These are phyloP conservation scores for Simalia tracyae DNA, from an alignment of 2,797 vertebrate species.

Conservation along the genomic window DNA sequence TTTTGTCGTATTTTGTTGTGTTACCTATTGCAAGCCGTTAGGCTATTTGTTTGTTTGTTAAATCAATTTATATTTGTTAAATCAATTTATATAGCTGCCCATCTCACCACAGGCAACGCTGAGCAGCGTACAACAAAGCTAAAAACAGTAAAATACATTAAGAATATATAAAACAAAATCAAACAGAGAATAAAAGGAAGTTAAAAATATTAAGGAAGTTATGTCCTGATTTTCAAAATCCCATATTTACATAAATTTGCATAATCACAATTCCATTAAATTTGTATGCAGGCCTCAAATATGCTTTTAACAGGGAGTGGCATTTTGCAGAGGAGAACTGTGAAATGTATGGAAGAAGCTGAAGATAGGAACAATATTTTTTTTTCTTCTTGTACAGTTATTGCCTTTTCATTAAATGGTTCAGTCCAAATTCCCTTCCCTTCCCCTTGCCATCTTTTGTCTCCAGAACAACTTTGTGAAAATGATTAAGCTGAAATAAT, in stretches of 20 bases:
- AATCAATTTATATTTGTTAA: too few species aligned
- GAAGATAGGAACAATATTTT: not conserved
- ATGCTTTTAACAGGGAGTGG: not conserved
- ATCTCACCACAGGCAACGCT: too few species aligned
- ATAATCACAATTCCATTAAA: not conserved
- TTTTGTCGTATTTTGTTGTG: not conserved
- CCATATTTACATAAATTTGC: not conserved
- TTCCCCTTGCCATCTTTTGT: not conserved
- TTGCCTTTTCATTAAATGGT: not conserved
- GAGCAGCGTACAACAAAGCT: too few species aligned
- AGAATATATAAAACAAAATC: too few species aligned
- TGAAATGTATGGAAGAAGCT: not conserved
- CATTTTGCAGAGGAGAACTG: not conserved
- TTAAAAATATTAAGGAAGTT: too few species aligned
- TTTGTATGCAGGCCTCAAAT: not conserved
- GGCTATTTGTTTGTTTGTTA: too few species aligned
- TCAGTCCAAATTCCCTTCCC: not conserved
- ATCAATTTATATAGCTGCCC: too few species aligned
- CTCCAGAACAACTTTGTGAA: not conserved
- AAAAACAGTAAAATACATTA: too few species aligned
- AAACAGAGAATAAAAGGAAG: too few species aligned
- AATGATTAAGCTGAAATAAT: not conserved
- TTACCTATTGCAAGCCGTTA: not conserved
- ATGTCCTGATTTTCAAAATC: not conserved
- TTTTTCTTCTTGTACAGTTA: not conserved